Percentiles rank a stretch among this genome's conserved stretches.
phyloP scores from a whole-genome alignment of 2,797 vertebrate species.

The Micrastur ruficollis region DNA sequence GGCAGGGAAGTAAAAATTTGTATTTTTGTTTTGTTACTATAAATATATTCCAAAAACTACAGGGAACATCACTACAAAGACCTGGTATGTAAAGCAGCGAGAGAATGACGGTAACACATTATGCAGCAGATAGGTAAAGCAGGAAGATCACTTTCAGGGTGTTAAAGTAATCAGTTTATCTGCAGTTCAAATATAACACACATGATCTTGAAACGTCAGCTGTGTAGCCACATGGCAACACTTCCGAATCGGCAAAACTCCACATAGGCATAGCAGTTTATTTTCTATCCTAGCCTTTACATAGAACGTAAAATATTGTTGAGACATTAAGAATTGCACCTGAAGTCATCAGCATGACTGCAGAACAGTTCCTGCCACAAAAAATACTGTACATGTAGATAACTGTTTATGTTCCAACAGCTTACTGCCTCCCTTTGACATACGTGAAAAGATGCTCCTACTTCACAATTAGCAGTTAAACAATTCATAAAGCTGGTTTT shows the following conservation, averaged over 20 bases:
- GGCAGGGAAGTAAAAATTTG: not conserved
- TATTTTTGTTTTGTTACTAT: not conserved
- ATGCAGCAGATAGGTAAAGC: not conserved
- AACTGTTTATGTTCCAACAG: not conserved
- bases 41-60: not conserved
- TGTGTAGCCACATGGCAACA: not conserved
- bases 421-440: not conserved
- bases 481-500: not conserved
- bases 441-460: not conserved
- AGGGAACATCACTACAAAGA: not conserved
- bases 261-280: not conserved
- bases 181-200: not conserved
- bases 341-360: not conserved
- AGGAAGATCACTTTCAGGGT: not conserved
- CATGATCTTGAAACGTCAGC: not conserved
- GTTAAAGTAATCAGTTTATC: not conserved
- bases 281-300: not conserved
- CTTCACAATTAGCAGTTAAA: not conserved
- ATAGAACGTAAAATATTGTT: not conserved
- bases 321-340: not conserved
- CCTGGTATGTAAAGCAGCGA: not conserved
- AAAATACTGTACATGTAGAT: not conserved
- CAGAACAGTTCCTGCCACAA: not conserved
- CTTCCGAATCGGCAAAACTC: not conserved
- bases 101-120: rapidly evolving